phyloP scores from a whole-genome alignment of 2,888 invertebrate genomes.

The Diploptera punctata region DNA sequence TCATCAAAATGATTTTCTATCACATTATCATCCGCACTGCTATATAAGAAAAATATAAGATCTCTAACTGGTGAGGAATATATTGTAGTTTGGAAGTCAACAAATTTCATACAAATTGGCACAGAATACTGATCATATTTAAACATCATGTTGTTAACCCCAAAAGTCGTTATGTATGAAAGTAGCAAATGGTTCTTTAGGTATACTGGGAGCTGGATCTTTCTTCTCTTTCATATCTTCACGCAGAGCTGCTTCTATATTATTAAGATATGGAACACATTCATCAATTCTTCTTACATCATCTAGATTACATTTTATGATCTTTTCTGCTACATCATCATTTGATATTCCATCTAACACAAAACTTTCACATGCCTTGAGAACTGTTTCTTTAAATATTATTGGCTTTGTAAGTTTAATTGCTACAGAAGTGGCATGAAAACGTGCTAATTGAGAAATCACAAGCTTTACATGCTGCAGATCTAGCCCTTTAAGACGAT shows the following conservation, averaged over 20 bases:
- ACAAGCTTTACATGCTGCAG: conserved; percentile 57
- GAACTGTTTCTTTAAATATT: conserved; percentile 53
- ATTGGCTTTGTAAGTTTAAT: conserved; percentile 58
- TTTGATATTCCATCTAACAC: conserved; percentile 43
- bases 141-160: conserved; percentile 68
- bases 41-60: conserved; percentile 62
- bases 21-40: conserved; percentile 58
- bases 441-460: conserved; percentile 60
- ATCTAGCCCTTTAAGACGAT: conserved; percentile 61
- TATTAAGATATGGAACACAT: conserved; percentile 34
- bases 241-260: conserved; percentile 33
- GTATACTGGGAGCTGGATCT: background rate
- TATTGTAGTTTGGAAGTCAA: conserved; percentile 65
- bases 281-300: conserved; percentile 10
- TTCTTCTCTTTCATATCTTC: background rate
- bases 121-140: conserved; percentile 48
- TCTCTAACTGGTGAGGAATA: conserved; percentile 61
- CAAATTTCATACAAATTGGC: conserved; percentile 61
- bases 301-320: conserved; percentile 48
- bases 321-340: conserved; percentile 44
- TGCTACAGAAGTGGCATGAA: conserved; percentile 66
- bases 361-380: conserved; percentile 42
- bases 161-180: conserved; percentile 65
- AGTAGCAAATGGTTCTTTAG: conserved; percentile 58
- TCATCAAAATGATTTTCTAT: conserved; percentile 58